Evolutionary conservation across 2,888 invertebrate genomes (phyloP).

Genomic region (Thereva nobilitata): DNA sequence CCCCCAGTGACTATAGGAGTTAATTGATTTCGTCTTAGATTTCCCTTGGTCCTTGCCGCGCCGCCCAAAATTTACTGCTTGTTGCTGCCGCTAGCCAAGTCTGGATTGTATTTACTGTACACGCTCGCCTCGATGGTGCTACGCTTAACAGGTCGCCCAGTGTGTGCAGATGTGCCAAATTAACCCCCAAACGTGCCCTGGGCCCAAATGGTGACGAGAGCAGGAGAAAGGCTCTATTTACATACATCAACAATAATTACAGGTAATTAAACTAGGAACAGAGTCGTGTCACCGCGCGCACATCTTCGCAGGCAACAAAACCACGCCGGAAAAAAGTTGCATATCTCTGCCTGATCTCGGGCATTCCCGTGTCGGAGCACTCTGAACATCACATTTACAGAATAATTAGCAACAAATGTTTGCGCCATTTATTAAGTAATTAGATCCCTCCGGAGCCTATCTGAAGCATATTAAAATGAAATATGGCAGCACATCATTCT

Average conservation of each 20-base stretch:
- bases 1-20: background rate
- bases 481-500: constrained; percentile 25
- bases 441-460: constrained; percentile 24
- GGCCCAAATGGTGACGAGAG: no score
- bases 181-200: no score
- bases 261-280: no score
- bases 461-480: constrained; percentile 31
- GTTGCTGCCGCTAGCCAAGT: background rate
- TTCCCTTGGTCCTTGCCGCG: background rate
- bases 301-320: background rate
- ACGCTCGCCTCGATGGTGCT: no score
- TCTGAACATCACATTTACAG: constrained; percentile 33
- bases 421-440: constrained; percentile 33
- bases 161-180: no score
- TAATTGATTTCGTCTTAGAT: constrained; percentile 15
- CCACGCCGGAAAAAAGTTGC: background rate
- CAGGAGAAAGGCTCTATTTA: no score
- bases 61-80: background rate
- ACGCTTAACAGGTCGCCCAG: no score
- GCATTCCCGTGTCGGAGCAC: background rate
- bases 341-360: background rate
- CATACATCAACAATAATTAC: no score
- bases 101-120: background rate
- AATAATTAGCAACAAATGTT: constrained; percentile 34
- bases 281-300: background rate